Conservation (phyloP, 2,797 vertebrate species). For the Amphiprion clarkii region DNA sequence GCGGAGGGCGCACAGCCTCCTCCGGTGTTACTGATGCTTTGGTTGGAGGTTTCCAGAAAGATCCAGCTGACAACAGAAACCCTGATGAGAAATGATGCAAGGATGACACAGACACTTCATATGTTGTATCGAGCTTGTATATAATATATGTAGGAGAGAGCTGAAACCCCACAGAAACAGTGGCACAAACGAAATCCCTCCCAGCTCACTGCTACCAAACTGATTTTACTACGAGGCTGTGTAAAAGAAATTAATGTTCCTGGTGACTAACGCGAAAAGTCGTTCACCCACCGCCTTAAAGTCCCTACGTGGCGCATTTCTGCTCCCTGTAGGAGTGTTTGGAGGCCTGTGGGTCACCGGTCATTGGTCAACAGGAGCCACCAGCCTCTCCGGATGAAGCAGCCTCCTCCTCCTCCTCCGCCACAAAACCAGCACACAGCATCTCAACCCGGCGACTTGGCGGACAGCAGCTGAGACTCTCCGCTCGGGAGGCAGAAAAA, state of each 20-base stretch:
- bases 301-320: not conserved
- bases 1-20: constrained; percentile 46
- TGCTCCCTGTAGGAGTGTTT: not conserved
- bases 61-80: constrained; percentile 4
- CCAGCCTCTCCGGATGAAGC: constrained; percentile 21
- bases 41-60: not conserved
- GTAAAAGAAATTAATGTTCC: constrained; percentile 13
- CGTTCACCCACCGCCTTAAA: constrained; percentile 3
- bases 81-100: not conserved
- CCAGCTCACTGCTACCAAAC: not conserved
- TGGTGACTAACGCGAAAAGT: constrained; percentile 17
- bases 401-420: constrained; percentile 58
- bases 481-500: constrained; percentile 1
- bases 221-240: not conserved
- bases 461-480: constrained; percentile 43
- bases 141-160: not conserved
- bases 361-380: constrained; percentile 46
- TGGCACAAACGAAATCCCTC: not conserved
- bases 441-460: constrained; percentile 29
- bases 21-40: constrained; percentile 13
- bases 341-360: constrained; percentile 46
- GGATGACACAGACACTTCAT: not conserved
- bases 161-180: too few relatives aligned
- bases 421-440: constrained; percentile 32
- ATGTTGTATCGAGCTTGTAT: not conserved